Evolutionary conservation across 2,888 invertebrate species (phyloP), one percentile per base, ranked within the genome.

Genomic region (Reticulitermes lucifugus): DNA sequence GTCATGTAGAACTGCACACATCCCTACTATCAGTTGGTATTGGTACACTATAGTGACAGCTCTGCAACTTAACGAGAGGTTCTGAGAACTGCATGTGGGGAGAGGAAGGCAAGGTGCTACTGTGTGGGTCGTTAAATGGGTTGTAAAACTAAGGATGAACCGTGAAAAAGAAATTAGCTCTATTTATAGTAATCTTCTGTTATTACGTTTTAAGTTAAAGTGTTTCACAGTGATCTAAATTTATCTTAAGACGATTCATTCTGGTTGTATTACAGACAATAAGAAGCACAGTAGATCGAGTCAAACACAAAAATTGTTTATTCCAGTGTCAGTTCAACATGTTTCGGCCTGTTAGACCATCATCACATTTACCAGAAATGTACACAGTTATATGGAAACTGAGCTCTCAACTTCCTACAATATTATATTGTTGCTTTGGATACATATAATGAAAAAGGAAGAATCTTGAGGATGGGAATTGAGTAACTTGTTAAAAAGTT

Each of bases 131-230:
- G 51, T 77, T 77, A 77, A 77, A 46, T 77, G 51, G 51, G 51
- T 35, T 25, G 51, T 77, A 46, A 77, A 77, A n/a, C 7, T n/a
- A 22, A 46, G 77, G 51, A 46, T 46, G 41, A 5, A 75, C 41
- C 75, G 0, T 21, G 41, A 21, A 43, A 77, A 77, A 21, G 2
- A 25, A 25, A 22, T 18, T 10, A n/a, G 43, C 41, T 77, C n/a
- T 22, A 9, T 46, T 80, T 59, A 60, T 12, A 22, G 41, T 86
- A 46, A 9, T 59, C 21, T 29, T 86, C 55, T 86, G 71, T 75
- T 7, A 25, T n/a, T 65, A n/a, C n/a, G n/a, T 65, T 65, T 65
- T 65, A 25, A 65, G 0, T 65, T 25, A 6, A 25, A 25, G n/a
- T n/a, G 60, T 60, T 9, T 65, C 25, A 55, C 55, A 41, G 29